Conservation (phyloP, 2,888 invertebrate species). For the Polietes domitor region DNA sequence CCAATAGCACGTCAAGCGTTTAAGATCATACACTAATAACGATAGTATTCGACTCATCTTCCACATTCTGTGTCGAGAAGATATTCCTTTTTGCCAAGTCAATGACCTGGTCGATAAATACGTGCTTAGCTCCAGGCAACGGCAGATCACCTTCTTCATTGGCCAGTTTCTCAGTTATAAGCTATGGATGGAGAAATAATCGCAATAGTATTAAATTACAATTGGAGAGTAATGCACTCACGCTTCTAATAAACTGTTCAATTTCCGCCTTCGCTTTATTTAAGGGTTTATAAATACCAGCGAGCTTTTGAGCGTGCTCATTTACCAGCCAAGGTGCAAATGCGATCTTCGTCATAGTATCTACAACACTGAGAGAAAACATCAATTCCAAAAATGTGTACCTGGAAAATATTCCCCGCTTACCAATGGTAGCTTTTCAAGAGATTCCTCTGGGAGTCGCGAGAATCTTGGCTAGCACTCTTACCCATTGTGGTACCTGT, state of each 20-base stretch:
- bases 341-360: conserved; percentile 77
- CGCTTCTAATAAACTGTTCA: conserved; percentile 73
- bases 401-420: conserved; percentile 8
- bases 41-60: conserved; percentile 76
- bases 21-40: conserved; percentile 74
- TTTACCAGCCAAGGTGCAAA: conserved; percentile 76
- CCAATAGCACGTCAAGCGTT: no score
- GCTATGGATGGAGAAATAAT: conserved; percentile 26
- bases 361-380: conserved; percentile 64
- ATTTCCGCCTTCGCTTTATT: conserved; percentile 72
- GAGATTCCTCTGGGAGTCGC: conserved; percentile 69
- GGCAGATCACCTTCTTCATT: neutral
- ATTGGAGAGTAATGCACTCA: conserved; percentile 60
- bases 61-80: conserved; percentile 75
- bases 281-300: conserved; percentile 71
- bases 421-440: conserved; percentile 76
- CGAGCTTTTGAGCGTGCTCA: conserved; percentile 69
- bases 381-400: neutral
- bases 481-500: conserved; percentile 79
- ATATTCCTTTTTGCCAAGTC: conserved; percentile 72
- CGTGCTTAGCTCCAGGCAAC: conserved; percentile 25
- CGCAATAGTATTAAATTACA: no score
- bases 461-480: conserved; percentile 68
- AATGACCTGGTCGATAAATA: conserved; percentile 74
- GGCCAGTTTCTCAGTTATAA: conserved; percentile 53